Conservation (phyloP, 35 echinoderm and acorn worm species). For the Apostichopus japonicus region DNA sequence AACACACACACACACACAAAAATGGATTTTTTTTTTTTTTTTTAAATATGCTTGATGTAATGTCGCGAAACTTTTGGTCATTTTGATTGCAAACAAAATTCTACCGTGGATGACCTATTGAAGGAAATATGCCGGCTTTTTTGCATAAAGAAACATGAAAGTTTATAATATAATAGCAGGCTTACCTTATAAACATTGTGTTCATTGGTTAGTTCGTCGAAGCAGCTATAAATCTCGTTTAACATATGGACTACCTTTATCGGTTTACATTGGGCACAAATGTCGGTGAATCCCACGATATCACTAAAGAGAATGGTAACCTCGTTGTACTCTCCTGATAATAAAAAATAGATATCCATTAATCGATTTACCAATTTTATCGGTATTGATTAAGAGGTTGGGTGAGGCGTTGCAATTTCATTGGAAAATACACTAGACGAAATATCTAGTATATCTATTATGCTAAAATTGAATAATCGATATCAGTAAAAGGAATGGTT, state of each 20-base stretch:
- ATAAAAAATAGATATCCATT: not conserved
- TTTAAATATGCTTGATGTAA: too few relatives aligned
- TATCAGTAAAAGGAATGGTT: conserved; percentile 81
- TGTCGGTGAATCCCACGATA: conserved; percentile 86
- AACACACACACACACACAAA: not conserved
- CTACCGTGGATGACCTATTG: too few relatives aligned
- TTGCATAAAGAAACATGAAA: too few relatives aligned
- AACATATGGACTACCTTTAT: conserved; percentile 85
- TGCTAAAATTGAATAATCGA: not conserved
- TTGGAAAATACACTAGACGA: too few relatives aligned
- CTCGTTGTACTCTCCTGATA: conserved; percentile 76
- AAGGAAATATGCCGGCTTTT: too few relatives aligned
- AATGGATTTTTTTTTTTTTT: not conserved
- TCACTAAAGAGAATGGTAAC: conserved; percentile 90
- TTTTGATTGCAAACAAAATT: too few relatives aligned
- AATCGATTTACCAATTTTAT: too few relatives aligned
- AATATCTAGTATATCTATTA: too few relatives aligned
- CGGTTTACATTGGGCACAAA: conserved; percentile 80
- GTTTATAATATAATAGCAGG: too few relatives aligned
- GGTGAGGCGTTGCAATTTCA: too few relatives aligned
- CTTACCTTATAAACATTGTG: conserved; percentile 88
- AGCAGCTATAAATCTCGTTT: conserved; percentile 80
- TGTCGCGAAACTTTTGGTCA: too few relatives aligned
- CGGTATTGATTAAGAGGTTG: too few relatives aligned
- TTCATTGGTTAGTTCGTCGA: conserved; percentile 77